Conservation (phyloP, 2,797 vertebrate genomes). For the Myotis findleyi region DNA sequence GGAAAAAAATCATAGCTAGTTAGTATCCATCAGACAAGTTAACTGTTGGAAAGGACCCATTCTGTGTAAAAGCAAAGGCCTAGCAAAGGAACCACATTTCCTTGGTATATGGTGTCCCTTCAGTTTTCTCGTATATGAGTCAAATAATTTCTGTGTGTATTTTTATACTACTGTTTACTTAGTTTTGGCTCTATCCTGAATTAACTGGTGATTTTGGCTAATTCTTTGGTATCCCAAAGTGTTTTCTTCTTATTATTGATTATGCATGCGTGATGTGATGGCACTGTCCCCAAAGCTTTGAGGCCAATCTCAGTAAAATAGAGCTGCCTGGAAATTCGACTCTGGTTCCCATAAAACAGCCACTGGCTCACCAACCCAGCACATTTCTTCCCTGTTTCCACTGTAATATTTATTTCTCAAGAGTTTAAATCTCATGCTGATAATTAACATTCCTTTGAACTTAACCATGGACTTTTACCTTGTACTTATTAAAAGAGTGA, state of each 20-base stretch:
- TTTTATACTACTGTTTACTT: background rate
- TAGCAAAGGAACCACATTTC: background rate
- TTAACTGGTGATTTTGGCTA: background rate
- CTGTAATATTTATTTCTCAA: conserved; percentile 30
- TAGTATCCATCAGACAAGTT: background rate
- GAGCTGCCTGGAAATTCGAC: background rate
- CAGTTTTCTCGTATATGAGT: background rate
- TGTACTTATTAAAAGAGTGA: conserved; percentile 60
- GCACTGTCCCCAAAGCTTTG: background rate
- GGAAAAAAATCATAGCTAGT: conserved; percentile 12
- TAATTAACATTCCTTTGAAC: conserved; percentile 59
- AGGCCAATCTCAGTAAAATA: background rate
- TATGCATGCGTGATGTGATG: background rate
- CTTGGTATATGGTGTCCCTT: background rate
- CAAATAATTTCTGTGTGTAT: background rate
- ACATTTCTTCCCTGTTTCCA: conserved; percentile 10
- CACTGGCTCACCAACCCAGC: background rate
- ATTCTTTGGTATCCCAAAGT: background rate
- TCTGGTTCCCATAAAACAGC: background rate
- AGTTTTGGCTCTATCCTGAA: background rate
- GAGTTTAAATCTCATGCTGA: conserved; percentile 42
- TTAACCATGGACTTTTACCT: conserved; percentile 51
- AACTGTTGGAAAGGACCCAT: background rate
- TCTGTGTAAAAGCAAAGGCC: background rate
- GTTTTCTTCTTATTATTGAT: background rate